Evolutionary conservation across 2,113 vertebrate species (phyloP), one percentile per base, ranked within the genome.

Genomic region (Puma concolor): DNA sequence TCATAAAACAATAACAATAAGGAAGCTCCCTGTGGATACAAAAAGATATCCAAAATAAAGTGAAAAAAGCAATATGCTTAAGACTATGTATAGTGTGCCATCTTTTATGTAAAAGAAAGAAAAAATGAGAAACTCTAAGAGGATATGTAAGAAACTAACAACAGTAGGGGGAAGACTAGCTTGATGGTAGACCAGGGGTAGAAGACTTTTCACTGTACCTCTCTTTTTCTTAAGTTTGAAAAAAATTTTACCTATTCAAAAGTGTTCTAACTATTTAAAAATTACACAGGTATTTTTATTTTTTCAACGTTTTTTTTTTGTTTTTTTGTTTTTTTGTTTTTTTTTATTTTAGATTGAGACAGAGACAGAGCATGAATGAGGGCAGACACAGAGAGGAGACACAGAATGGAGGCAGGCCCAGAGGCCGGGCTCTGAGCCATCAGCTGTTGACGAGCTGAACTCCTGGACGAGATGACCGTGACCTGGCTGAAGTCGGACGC

Each of bases 31-130:
- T 76, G 33, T 52, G 19, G 36, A 90, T 54, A 71, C 3, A n/a
- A 82, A 95, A 97, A 85, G 23, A 95, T 84, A 19, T 84, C 92
- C 33, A 88, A 88, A 81, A 91, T 66, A 85, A 95, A 76, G 21
- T 71, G 52, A 64, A 66, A 72, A 91, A 82, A 88, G 33, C 4
- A 72, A 88, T 3, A 0, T 31, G 67, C 38, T 23, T 64, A 82
- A 69, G 25, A 79, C 16, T 89, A 72, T 16, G 64, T 57, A 81
- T 21, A 88, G 14, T 57, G 31, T 76, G 48, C 25, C 38, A 84
- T 69, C 25, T 93, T 81, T 84, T 63, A 36, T 21, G 21, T 66
- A 72, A 88, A 91, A 83, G 15, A 54, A 86, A 9, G 4, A 38
- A 72, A 74, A 91, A 71, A 36, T 25, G 38, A 36, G 25, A n/a